A percentile compares a stretch with the other conserved stretches of the same genome.
These are phyloP conservation scores for Schlechtendalia chinensis DNA, from an alignment of 1,140 invertebrate genomes.

Conservation along the genomic window DNA sequence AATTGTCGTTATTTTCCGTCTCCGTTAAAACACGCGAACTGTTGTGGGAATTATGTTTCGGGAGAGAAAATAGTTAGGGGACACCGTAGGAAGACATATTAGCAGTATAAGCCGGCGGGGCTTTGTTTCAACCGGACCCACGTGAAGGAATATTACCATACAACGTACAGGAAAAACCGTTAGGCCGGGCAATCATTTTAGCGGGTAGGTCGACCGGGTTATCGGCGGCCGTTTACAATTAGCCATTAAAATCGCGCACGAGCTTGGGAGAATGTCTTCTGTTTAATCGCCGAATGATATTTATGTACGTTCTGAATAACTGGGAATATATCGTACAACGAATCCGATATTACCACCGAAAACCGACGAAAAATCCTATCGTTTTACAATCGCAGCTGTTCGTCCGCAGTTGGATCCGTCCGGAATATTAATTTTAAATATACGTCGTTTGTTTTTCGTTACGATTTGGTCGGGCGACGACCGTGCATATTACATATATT, in stretches of 20 bases:
- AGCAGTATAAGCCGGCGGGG: constrained; percentile 1
- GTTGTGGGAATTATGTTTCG: background rate
- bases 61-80: background rate
- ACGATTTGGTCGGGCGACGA: too few relatives aligned
- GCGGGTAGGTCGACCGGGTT: constrained; percentile 17
- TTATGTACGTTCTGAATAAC: background rate
- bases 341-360: background rate
- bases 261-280: background rate
- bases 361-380: background rate
- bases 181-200: constrained; percentile 24
- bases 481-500: background rate
- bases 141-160: constrained; percentile 1
- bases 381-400: background rate
- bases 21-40: background rate
- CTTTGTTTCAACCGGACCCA: constrained; percentile 10
- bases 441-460: too few relatives aligned
- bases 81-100: background rate
- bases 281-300: background rate
- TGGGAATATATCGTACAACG: too few relatives aligned
- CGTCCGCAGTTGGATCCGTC: too few relatives aligned
- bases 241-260: constrained; percentile 16
- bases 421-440: too few relatives aligned
- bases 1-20: too few relatives aligned
- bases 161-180: background rate
- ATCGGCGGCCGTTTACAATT: constrained; percentile 15